Base-by-base conservation (phyloP, 2,888 invertebrate genomes). In the Ectemnius cavifrons region DNA sequence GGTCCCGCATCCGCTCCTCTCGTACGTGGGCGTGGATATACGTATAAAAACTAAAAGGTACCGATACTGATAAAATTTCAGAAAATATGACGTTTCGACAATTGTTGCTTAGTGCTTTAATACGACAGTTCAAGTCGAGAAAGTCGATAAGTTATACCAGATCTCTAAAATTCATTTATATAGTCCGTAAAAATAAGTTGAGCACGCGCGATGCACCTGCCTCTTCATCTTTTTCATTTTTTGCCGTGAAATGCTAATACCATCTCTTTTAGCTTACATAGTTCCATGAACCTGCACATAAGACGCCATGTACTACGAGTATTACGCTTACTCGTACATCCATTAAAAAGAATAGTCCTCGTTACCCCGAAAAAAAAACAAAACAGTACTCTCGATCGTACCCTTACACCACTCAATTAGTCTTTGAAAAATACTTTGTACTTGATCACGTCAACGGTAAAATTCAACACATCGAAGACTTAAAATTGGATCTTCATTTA, bases 361-460 rank as follows among this genome's bases (percentile, higher is more conserved):
- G 37, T 69, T 66, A 63, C 59, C 65, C 66, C 71, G 52, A 52
- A 52, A 52, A 49, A 62, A 74, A 74, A 52, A 62, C 74, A 74
- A 74, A 75, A 76, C 67, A 68, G 59, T 71, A 72, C 68, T 58
- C 77, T 71, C 68, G 71, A 65, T 73, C 69, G 79, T 63, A 67
- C 63, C 49, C 20, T 69, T 20, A 59, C 28, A 58, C 63, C 62
- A 68, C 52, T 73, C 62, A 37, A 11, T 75, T 74, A 71, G 65
- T 75, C 60, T 78, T 79, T 75, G 75, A 82, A 75, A 80, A 79
- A 73, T 77, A 79, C 71, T 83, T 83, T 83, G 83, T 82, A 81
- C 83, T 80, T 78, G 75, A 84, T 82, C 78, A 75, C 73, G 74
- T 78, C 78, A 74, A 81, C 73, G 56, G 63, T 77, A 83, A 83